Evolutionary conservation across 2,113 vertebrate species (phyloP).

Genomic region (Acanthochromis polyacanthus): DNA sequence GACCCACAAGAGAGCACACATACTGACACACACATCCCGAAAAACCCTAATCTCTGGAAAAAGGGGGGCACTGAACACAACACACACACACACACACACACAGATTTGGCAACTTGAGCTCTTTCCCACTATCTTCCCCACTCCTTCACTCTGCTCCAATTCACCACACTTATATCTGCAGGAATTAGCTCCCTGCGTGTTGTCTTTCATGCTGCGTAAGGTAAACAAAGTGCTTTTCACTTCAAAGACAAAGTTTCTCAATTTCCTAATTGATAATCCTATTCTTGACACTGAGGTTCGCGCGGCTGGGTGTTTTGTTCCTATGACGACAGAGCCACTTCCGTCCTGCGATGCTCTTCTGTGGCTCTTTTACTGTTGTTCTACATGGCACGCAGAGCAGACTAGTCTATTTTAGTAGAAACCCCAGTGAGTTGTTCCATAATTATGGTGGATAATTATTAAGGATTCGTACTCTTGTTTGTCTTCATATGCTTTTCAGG

Average conservation of each 20-base stretch:
- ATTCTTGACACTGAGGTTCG: conserved; percentile 46
- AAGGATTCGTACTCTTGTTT: conserved; percentile 22
- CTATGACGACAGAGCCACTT: conserved; percentile 67
- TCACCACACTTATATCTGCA: conserved; percentile 34
- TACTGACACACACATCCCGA: conserved; percentile 26
- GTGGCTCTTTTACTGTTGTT: conserved; percentile 21
- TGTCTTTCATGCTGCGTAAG: conserved; percentile 43
- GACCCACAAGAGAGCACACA: conserved; percentile 19
- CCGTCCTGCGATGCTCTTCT: conserved; percentile 36
- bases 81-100: conserved; percentile 20
- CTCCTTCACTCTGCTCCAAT: conserved; percentile 29
- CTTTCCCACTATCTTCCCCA: conserved; percentile 33
- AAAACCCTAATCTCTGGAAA: conserved; percentile 55
- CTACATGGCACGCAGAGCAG: conserved; percentile 4
- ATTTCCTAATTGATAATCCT: conserved; percentile 72
- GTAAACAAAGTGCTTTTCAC: conserved; percentile 66
- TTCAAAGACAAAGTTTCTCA: conserved; percentile 72
- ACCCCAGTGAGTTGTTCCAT: conserved; percentile 40
- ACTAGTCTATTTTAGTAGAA: conserved; percentile 49
- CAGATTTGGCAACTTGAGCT: conserved; percentile 47
- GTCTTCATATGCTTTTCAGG: conserved; percentile 35
- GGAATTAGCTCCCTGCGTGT: conserved; percentile 30
- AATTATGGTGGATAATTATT: conserved; percentile 51
- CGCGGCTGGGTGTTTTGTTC: conserved; percentile 48
- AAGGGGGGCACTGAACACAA: conserved; percentile 27